Base-by-base conservation (phyloP, 1,140 invertebrate genomes). In the Druon quercuslanigerum region DNA sequence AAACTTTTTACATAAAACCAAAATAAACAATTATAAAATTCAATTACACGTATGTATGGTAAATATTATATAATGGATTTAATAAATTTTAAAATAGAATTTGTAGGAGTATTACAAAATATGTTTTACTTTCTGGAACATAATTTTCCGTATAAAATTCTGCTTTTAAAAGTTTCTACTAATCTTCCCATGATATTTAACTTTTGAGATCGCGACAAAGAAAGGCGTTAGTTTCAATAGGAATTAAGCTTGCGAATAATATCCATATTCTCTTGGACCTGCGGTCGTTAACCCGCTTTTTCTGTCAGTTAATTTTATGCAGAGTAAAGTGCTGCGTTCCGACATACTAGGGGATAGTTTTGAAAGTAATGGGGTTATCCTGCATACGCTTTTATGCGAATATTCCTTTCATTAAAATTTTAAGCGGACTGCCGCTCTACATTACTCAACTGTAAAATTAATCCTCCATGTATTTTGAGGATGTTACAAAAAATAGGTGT, bases 321-420 rank as follows among this genome's bases (percentile, higher is more conserved):
- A 66, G 40, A 25, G 25, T 66, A 66, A 66, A 66, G 60, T 66
- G 25, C 60, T 40, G 33, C 25, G 25, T 66, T 66, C 60, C 60
- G 13, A 60, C 57, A 60, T 60, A 72, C 51, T 72, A 51, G 14
- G 11, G 50, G 74, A 75, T 78, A 72, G 72, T 56, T 78, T 9
- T 74, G 51, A 50, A 72, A 78, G 73, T 83, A 82, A 82, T 79
- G 79, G 70, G 72, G 60, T 83, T 80, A 84, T 83, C 76, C 72
- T 60, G 71, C 73, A 73, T 60, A 76, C 66, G 80, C 79, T 81
- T 81, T 82, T 78, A 84, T 77, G 79, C 60, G 60, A 66, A 79
- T 57, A 82, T 79, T 79, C 57, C 70, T 83, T 85, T 85, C 82
- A 86, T 85, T 83, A 85, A 83, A 86, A 83, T 85, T 85, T 83